Evolutionary conservation across 1,140 invertebrate species (phyloP).

Genomic region (Alviniconcha marisindica): DNA sequence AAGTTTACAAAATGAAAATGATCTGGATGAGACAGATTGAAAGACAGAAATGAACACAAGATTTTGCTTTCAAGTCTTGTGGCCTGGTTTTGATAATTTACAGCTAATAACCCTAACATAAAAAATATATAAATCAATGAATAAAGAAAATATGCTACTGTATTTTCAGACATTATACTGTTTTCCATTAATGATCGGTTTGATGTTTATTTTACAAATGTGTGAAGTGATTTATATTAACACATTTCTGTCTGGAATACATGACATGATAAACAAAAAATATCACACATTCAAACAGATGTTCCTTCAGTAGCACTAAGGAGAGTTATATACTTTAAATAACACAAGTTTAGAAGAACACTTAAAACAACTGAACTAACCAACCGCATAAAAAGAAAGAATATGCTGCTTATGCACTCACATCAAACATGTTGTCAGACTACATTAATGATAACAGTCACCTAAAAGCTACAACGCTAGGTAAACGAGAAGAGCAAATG

Average conservation of each 20-base stretch:
- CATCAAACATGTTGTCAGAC: background rate
- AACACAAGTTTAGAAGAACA: background rate
- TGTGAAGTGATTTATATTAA: background rate
- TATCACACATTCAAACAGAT: slow-evolving; percentile 11
- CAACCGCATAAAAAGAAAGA: slow-evolving; percentile 5
- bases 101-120: background rate
- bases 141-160: background rate
- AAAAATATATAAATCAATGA: background rate
- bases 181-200: no score
- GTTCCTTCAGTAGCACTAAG: background rate
- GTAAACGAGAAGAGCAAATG: no score
- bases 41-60: slow-evolving; percentile 28
- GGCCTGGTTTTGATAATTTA: slow-evolving; percentile 22
- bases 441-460: background rate
- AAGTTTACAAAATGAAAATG: background rate
- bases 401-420: background rate
- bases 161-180: no score
- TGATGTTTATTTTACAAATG: slow-evolving; percentile 13
- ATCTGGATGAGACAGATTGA: slow-evolving; percentile 28
- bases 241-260: slow-evolving; percentile 3
- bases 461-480: background rate
- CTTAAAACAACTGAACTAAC: no score
- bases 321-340: background rate
- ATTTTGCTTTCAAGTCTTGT: background rate
- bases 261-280: background rate